Conservation (phyloP, 2,113 vertebrate species). For the Gracilinanus agilis region DNA sequence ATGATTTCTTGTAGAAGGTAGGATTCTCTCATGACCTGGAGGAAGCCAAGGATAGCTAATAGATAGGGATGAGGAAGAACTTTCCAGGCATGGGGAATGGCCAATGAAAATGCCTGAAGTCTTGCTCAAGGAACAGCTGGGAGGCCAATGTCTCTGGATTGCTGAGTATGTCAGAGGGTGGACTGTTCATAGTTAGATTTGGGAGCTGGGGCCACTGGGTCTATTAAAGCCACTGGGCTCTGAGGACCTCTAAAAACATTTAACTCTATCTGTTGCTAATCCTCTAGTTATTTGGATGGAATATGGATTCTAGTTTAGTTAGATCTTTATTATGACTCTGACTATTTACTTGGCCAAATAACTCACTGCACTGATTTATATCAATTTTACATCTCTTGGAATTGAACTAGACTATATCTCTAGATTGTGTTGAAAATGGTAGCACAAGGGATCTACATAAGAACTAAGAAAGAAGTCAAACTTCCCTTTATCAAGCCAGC, state of each 20-base stretch:
- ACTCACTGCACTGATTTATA: not conserved
- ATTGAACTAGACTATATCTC: not conserved
- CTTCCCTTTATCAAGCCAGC: slow-evolving; percentile 59
- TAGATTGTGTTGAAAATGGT: not conserved
- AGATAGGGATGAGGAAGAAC: not conserved
- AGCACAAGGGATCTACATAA: slow-evolving; percentile 22
- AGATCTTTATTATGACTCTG: not conserved
- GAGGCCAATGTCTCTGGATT: not conserved
- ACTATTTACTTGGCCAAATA: not conserved
- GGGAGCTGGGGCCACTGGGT: no score
- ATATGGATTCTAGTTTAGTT: not conserved
- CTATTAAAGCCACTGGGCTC: not conserved
- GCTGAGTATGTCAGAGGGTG: not conserved
- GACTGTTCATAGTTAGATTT: not conserved
- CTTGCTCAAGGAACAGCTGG: not conserved
- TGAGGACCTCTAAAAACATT: not conserved
- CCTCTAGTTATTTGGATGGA: not conserved
- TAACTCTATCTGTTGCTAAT: not conserved
- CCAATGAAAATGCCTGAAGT: not conserved
- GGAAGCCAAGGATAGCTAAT: not conserved
- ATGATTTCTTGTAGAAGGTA: not conserved
- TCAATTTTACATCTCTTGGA: not conserved
- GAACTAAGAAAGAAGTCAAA: slow-evolving; percentile 50
- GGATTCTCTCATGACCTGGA: not conserved
- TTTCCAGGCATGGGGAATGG: not conserved